Conservation (phyloP, 37 sponge, comb jelly and placozoan species). For the Geodia barretti region DNA sequence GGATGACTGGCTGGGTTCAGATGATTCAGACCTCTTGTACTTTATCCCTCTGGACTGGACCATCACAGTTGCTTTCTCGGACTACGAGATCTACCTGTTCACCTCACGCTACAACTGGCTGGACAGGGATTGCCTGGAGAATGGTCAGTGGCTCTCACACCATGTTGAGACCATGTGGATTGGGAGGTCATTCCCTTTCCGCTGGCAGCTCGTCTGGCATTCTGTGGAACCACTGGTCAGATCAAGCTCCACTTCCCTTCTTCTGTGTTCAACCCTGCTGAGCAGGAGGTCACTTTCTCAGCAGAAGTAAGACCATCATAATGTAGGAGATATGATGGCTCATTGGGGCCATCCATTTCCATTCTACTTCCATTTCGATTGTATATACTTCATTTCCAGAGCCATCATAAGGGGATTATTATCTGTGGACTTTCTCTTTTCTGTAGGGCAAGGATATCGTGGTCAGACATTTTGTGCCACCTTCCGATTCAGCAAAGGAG, state of each 20-base stretch:
- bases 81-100: constrained; percentile 78
- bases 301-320: constrained; percentile 44
- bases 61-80: constrained; percentile 27
- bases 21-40: constrained; percentile 59
- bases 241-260: constrained; percentile 67
- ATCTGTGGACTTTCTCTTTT: neutral
- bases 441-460: constrained; percentile 68
- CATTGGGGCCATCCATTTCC: too few relatives aligned
- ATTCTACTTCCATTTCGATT: too few relatives aligned
- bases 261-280: constrained; percentile 58
- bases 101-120: constrained; percentile 88
- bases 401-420: too few relatives aligned
- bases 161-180: neutral
- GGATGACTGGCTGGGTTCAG: constrained; percentile 75
- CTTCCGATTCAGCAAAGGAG: constrained; percentile 56
- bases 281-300: constrained; percentile 67
- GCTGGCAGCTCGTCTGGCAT: constrained; percentile 66
- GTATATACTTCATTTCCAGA: neutral
- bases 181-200: neutral
- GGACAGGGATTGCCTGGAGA: constrained; percentile 51
- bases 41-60: constrained; percentile 83
- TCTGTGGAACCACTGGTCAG: constrained; percentile 76
- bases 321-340: too few relatives aligned
- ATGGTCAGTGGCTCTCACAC: constrained; percentile 32
- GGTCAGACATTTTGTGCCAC: constrained; percentile 62